Evolutionary conservation across 2,113 vertebrate genomes (phyloP).

Genomic region (Nyctereutes procyonoides): DNA sequence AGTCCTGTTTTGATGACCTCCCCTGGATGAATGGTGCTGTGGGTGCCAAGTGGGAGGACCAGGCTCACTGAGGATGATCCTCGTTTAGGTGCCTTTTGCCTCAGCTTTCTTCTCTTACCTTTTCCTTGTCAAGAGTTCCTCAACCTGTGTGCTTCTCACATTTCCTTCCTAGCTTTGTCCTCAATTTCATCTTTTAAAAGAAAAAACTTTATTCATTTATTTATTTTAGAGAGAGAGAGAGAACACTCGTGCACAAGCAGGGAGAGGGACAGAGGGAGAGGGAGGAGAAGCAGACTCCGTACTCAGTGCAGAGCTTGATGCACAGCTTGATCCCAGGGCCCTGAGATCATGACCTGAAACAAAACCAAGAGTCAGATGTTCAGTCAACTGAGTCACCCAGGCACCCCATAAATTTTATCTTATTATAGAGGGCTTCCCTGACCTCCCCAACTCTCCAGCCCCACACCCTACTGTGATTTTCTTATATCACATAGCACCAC

Average conservation of each 20-base stretch:
- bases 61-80: not conserved
- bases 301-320: not conserved
- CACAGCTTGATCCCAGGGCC: not conserved
- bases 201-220: no score
- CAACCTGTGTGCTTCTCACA: not conserved
- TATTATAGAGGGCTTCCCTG: not conserved
- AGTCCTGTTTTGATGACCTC: accelerated
- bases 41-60: accelerated
- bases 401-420: not conserved
- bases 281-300: not conserved
- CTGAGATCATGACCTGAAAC: not conserved
- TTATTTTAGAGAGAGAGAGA: not conserved
- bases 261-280: not conserved
- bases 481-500: no score
- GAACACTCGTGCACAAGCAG: not conserved
- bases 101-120: not conserved
- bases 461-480: not conserved
- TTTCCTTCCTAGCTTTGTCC: not conserved
- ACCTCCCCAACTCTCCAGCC: not conserved
- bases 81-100: not conserved
- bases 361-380: not conserved
- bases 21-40: not conserved
- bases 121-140: not conserved
- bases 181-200: not conserved
- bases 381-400: not conserved